Conservation (phyloP, 2,888 invertebrate genomes). For the Penaeus monodon region DNA sequence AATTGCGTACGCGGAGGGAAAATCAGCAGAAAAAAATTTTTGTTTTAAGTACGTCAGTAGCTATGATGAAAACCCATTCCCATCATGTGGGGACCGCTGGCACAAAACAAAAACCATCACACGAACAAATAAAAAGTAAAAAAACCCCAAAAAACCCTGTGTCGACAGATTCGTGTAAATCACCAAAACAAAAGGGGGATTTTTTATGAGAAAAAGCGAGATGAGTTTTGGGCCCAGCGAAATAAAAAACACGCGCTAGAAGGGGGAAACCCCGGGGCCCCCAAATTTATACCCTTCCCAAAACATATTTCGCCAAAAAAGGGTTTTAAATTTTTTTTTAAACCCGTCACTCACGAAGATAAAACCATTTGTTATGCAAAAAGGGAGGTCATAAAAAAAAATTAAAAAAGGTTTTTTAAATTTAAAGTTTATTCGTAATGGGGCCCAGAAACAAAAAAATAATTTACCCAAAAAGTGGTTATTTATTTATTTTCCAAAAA, state of each 20-base stretch:
- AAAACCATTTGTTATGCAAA: too few relatives aligned
- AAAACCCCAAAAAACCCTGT: slow-evolving; percentile 62
- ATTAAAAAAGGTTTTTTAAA: too few relatives aligned
- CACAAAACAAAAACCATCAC: slow-evolving; percentile 59
- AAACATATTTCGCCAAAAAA: too few relatives aligned
- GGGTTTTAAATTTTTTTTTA: too few relatives aligned
- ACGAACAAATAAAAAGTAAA: slow-evolving; percentile 61
- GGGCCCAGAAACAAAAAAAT: too few relatives aligned
- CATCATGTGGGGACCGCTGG: slow-evolving; percentile 58
- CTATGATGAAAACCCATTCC: slow-evolving; percentile 59
- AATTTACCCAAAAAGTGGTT: neutral
- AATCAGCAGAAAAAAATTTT: slow-evolving; percentile 36
- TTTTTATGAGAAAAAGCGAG: slow-evolving; percentile 2
- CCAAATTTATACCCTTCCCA: too few relatives aligned
- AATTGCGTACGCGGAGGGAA: slow-evolving; percentile 11
- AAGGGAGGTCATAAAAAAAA: too few relatives aligned
- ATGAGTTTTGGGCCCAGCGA: slow-evolving; percentile 4
- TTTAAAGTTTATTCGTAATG: too few relatives aligned
- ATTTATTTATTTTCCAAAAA: slow-evolving; percentile 32
- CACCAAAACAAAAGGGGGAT: slow-evolving; percentile 51
- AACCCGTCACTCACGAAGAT: too few relatives aligned
- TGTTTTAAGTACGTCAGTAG: slow-evolving; percentile 54
- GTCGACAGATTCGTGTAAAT: slow-evolving; percentile 58
- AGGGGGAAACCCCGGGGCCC: too few relatives aligned
- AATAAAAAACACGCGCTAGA: neutral